Conservation (phyloP, 64 coral and sea anemone genomes). For the Orbicella faveolata region DNA sequence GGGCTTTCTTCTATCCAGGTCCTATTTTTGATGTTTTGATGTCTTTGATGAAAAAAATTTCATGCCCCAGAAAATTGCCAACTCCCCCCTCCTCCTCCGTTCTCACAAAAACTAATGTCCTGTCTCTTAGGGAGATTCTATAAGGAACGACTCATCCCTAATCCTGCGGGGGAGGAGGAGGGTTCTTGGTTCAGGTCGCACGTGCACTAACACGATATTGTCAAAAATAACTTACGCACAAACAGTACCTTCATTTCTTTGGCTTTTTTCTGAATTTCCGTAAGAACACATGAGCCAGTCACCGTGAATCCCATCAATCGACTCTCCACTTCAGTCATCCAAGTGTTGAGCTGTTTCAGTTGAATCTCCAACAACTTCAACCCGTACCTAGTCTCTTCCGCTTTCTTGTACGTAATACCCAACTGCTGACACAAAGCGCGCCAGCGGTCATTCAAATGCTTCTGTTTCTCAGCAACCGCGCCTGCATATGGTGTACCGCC, state of each 20-base stretch:
- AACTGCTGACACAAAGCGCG: constrained; percentile 91
- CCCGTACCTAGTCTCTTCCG: constrained; percentile 91
- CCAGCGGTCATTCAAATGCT: constrained; percentile 93
- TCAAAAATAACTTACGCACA: neutral
- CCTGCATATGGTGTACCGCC: constrained; percentile 74
- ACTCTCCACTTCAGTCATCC: constrained; percentile 86
- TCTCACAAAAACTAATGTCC: no score
- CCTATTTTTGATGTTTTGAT: no score
- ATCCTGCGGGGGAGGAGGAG: no score
- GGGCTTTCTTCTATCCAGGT: no score
- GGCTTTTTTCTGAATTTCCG: constrained; percentile 72
- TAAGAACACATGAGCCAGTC: constrained; percentile 58
- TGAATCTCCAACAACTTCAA: constrained; percentile 90
- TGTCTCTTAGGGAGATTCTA: no score
- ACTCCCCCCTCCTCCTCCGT: no score
- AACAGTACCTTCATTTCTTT: constrained; percentile 60
- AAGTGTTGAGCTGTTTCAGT: constrained; percentile 85
- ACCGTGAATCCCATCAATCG: constrained; percentile 53
- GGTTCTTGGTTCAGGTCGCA: no score
- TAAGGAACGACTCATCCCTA: no score
- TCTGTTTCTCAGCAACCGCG: constrained; percentile 66
- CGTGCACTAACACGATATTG: no score
- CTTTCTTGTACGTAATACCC: constrained; percentile 97
- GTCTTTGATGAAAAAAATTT: no score
- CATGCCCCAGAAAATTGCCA: no score